Conservation (phyloP, 2,888 invertebrate genomes). For the Synanthedon andrenaeformis region DNA sequence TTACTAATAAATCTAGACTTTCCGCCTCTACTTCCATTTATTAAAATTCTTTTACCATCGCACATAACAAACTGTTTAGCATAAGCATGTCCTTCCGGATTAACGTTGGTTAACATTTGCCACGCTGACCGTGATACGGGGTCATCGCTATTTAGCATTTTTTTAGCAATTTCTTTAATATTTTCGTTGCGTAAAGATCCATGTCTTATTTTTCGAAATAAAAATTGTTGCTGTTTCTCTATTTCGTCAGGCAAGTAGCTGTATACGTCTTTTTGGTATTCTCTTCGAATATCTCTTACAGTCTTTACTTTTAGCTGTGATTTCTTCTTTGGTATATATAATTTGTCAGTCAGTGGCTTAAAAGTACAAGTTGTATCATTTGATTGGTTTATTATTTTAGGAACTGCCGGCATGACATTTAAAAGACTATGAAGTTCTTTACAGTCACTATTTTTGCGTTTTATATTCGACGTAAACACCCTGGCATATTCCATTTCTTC, state of each 20-base stretch:
- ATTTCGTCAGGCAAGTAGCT: constrained; percentile 31
- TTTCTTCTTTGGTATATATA: constrained; percentile 43
- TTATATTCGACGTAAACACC: constrained; percentile 43
- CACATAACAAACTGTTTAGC: constrained; percentile 43
- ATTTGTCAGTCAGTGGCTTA: constrained; percentile 36
- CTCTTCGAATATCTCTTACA: constrained; percentile 42
- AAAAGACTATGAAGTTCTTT: constrained; percentile 42
- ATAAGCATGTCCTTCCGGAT: constrained; percentile 33
- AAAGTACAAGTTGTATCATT: constrained; percentile 23
- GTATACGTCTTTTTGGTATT: constrained; percentile 45
- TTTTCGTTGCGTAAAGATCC: constrained; percentile 35
- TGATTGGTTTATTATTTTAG: constrained; percentile 13
- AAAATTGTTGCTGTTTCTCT: constrained; percentile 36
- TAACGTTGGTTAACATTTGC: constrained; percentile 58
- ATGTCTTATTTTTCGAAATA: constrained; percentile 44
- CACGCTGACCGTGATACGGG: constrained; percentile 47
- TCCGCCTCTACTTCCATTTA: constrained; percentile 52
- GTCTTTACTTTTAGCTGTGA: constrained; percentile 46
- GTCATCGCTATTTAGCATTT: constrained; percentile 30
- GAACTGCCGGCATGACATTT: constrained; percentile 27
- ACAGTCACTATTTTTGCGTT: constrained; percentile 22
- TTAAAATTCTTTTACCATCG: constrained; percentile 40
- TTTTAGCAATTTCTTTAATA: constrained; percentile 39
- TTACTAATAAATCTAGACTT: constrained; percentile 37
- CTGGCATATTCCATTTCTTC: constrained; percentile 12